Evolutionary conservation across 2,797 vertebrate genomes (phyloP), one percentile per base, ranked within the genome.

Genomic region (Microcaecilia unicolor): DNA sequence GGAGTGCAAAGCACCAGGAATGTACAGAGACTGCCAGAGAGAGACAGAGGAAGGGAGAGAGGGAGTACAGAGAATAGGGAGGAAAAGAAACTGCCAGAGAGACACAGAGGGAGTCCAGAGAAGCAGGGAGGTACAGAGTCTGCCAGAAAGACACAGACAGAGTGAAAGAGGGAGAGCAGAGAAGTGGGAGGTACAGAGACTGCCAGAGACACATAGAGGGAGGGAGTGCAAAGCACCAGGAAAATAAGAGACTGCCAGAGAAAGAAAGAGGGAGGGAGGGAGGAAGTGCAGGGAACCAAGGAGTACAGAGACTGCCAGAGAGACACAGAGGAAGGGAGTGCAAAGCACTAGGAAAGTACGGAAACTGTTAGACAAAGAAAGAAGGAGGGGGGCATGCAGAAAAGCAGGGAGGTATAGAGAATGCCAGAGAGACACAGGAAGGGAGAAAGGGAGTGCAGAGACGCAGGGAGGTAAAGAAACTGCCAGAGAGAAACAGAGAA

Each of bases 141-240:
- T n/a, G n/a, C n/a, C n/a, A n/a, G n/a, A n/a, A n/a, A n/a, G n/a
- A n/a, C n/a, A n/a, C n/a, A n/a, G n/a, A n/a, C n/a, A n/a, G n/a
- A n/a, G n/a, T n/a, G n/a, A 9, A 9, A 18, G n/a, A 27, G 28
- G 5, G 13, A 17, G 8, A 4, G 9, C 9, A 6, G 17, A n/a
- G n/a, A n/a, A n/a, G n/a, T n/a, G 7, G 10, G n/a, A n/a, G 9
- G 25, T 7, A 12, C n/a, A n/a, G n/a, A n/a, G 6, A 27, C 6
- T n/a, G n/a, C n/a, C n/a, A 13, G 12, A n/a, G n/a, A n/a, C 32
- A 0, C 2, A 16, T 15, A 10, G 7, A 14, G n/a, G n/a, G 4
- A 3, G 13, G 12, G 9, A 18, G 1, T 6, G 7, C 4, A 6
- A 29, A 12, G 15, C 11, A 22, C 16, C 10, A 18, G 28, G 22